These are phyloP conservation scores for Epinephelus malabaricus DNA, from an alignment of 2,797 vertebrate genomes.

Conservation along the genomic window DNA sequence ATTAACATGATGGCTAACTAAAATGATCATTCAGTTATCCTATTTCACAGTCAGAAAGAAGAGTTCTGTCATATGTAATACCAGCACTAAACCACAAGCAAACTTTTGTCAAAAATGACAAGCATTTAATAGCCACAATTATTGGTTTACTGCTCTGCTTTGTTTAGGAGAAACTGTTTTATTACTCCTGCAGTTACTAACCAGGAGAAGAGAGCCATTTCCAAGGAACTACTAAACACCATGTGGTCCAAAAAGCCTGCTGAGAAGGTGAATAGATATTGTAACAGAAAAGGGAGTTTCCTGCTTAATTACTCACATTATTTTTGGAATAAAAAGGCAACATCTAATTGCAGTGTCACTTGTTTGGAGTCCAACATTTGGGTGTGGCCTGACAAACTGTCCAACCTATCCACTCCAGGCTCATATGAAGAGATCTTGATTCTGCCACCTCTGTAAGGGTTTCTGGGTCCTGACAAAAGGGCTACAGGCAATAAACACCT, in stretches of 20 bases:
- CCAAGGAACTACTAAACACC: background rate
- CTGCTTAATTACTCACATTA: background rate
- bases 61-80: background rate
- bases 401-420: conserved; percentile 11
- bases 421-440: conserved; percentile 9
- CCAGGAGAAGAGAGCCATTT: background rate
- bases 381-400: conserved; percentile 34
- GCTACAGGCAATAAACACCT: conserved; percentile 48
- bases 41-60: background rate
- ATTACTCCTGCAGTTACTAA: background rate
- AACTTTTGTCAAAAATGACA: background rate
- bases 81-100: background rate
- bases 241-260: background rate
- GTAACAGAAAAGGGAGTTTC: background rate
- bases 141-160: conserved; percentile 12
- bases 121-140: background rate
- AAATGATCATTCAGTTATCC: background rate
- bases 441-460: conserved; percentile 9
- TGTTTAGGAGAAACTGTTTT: background rate
- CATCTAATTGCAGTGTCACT: background rate
- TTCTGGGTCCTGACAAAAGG: background rate
- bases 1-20: background rate
- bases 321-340: background rate
- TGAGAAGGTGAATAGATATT: background rate
- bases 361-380: background rate